Base-by-base conservation (phyloP, 2,113 vertebrate species). In the Pachycephala philippinensis region DNA sequence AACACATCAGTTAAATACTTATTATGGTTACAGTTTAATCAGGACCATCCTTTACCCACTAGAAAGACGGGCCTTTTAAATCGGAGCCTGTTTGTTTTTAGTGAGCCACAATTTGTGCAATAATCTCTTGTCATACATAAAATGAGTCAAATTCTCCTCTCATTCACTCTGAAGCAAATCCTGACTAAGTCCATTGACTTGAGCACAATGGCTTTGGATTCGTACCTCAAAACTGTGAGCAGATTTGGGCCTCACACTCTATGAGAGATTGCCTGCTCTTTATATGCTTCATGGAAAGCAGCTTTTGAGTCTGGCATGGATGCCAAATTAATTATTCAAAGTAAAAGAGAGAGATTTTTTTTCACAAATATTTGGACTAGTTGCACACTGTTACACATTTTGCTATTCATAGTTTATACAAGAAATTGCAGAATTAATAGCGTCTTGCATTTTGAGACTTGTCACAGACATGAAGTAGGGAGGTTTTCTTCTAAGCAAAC, bases 321-420 rank as follows among this genome's bases (percentile, higher is more conserved):
- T 91, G 91, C 66, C 91, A 93, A 94, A 94, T 90, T 87, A 93
- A 95, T 95, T 96, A 93, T 87, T 94, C 91, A 77, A 80, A 94
- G 89, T 50, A 50, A 94, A 84, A 60, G 57, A 71, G n/a, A 79
- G 9, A 10, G 27, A 50, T 77, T 85, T 83, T 93, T 87, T 75
- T 78, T 2, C 47, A 35, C 45, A 15, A 94, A 35, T 88, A 82
- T 90, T 94, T 96, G 87, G 63, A 85, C 63, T 7, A 6, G 9
- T 42, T 89, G 70, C 57, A 76, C 56, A 53, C 53, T 60, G 54
- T 39, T 89, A 78, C 3, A 66, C 44, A 24, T 90, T 95, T 89
- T 84, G 17, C 5, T 84, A 64, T 68, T 88, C 83, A 70, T 22
- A 91, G 31, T 50, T 83, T 84, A 77, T 50, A 89, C 16, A 74